Evolutionary conservation across 2,888 invertebrate genomes (phyloP).

Genomic region (Willowsia nigromaculata): DNA sequence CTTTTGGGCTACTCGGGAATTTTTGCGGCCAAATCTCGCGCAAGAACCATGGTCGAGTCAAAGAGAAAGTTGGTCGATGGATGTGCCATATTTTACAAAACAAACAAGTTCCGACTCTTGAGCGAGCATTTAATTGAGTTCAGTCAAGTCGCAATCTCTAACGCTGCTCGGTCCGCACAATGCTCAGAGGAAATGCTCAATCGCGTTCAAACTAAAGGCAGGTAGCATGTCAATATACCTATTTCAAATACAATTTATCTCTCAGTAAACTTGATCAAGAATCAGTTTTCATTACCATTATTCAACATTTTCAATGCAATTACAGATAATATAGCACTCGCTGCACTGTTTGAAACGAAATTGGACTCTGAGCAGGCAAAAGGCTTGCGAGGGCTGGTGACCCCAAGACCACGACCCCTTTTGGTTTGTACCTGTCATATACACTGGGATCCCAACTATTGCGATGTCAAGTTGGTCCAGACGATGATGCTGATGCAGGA

Average conservation of each 20-base stretch:
- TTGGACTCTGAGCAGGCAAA: slow-evolving; percentile 96
- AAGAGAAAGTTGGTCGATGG: slow-evolving; percentile 99
- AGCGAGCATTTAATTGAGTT: slow-evolving; percentile 99
- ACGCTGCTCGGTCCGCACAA: slow-evolving; percentile 85
- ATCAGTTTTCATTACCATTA: too few relatives aligned
- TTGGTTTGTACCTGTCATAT: slow-evolving; percentile 99
- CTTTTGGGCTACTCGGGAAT: slow-evolving; percentile 94
- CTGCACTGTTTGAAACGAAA: slow-evolving; percentile 96
- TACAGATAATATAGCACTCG: slow-evolving; percentile 96
- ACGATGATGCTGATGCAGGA: slow-evolving; percentile 99
- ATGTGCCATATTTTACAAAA: slow-evolving; percentile 98
- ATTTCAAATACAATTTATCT: too few relatives aligned
- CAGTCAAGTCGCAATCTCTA: slow-evolving; percentile 98
- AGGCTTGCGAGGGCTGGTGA: slow-evolving; percentile 49
- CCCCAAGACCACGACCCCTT: slow-evolving; percentile 86
- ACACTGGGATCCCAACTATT: slow-evolving; percentile 99
- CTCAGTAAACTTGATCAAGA: too few relatives aligned
- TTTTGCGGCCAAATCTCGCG: slow-evolving; percentile 98
- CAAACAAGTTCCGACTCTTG: slow-evolving; percentile 95
- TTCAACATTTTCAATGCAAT: too few relatives aligned
- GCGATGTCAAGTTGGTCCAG: slow-evolving; percentile 99
- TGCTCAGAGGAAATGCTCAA: slow-evolving; percentile 99
- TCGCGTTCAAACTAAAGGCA: slow-evolving; percentile 95
- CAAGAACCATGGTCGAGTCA: slow-evolving; percentile 98
- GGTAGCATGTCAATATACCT: not conserved